These are phyloP conservation scores for Calliphora vomitoria DNA, from an alignment of 2,888 invertebrate species.

Conservation along the genomic window DNA sequence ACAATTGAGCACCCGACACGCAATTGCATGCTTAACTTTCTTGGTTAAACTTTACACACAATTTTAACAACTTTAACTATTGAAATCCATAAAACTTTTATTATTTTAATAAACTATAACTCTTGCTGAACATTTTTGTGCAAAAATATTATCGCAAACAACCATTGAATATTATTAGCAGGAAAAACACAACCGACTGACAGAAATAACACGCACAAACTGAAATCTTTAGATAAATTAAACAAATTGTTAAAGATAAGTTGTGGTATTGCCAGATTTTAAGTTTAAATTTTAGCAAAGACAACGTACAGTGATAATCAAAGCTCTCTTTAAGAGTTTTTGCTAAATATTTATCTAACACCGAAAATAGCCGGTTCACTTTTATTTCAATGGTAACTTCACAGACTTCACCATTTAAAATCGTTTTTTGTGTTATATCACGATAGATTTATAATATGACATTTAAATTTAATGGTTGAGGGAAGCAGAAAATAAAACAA, in stretches of 20 bases:
- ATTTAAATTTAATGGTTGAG: too few species aligned
- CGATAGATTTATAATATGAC: too few species aligned
- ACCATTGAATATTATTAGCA: neutral
- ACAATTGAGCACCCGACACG: neutral
- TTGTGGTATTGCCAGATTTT: neutral
- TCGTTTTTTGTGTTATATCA: too few species aligned
- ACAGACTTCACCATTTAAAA: too few species aligned
- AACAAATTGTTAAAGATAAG: neutral
- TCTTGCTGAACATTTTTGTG: neutral
- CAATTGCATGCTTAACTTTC: neutral
- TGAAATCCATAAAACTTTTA: conserved; percentile 5
- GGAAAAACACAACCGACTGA: neutral
- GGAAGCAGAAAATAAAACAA: too few species aligned
- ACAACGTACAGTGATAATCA: neutral
- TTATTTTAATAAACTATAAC: neutral
- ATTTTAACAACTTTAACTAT: neutral
- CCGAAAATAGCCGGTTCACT: too few species aligned
- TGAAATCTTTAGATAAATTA: too few species aligned
- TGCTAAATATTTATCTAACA: too few species aligned
- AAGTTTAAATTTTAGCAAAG: neutral
- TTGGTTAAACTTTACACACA: neutral
- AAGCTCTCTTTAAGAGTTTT: too few species aligned
- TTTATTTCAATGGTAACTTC: too few species aligned
- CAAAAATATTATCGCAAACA: neutral
- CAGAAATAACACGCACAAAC: neutral